phyloP scores from a whole-genome alignment of 2,797 vertebrate species.

The Ambastaia sidthimunki region DNA sequence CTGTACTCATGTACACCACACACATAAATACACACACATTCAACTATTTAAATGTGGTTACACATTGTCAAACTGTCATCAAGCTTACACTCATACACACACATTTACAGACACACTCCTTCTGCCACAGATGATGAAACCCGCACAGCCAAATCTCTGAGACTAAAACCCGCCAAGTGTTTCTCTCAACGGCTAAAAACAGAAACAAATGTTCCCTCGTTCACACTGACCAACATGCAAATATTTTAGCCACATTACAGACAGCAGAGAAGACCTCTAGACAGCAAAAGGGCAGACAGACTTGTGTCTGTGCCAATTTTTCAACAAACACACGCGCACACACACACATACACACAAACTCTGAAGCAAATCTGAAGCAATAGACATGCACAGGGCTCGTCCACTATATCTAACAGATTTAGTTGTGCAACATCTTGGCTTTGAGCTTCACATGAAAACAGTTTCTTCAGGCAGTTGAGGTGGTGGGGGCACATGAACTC shows the following conservation, averaged over 20 bases:
- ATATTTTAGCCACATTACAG: not conserved
- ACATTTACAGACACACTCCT: not conserved
- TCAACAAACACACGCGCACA: not conserved
- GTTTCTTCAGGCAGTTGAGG: conserved; percentile 1
- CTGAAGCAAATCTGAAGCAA: not conserved
- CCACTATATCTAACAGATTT: not conserved
- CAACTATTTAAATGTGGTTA: not conserved
- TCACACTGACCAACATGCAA: not conserved
- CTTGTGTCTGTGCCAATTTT: not conserved
- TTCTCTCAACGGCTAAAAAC: not conserved
- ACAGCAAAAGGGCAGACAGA: not conserved
- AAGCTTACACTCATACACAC: not conserved
- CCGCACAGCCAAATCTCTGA: not conserved
- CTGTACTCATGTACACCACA: not conserved
- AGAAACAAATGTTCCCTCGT: not conserved
- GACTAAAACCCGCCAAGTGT: not conserved
- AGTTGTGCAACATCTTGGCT: not conserved
- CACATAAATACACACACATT: not conserved
- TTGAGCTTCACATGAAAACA: conserved; percentile 8
- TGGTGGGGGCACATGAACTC: conserved; percentile 50
- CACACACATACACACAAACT: not conserved
- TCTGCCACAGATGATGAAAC: not conserved
- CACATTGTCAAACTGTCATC: not conserved
- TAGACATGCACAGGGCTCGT: not conserved
- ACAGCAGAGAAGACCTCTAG: not conserved